phyloP scores from a whole-genome alignment of 37 sponge, comb jelly and placozoan genomes.

The Cladorhizidae sp. region DNA sequence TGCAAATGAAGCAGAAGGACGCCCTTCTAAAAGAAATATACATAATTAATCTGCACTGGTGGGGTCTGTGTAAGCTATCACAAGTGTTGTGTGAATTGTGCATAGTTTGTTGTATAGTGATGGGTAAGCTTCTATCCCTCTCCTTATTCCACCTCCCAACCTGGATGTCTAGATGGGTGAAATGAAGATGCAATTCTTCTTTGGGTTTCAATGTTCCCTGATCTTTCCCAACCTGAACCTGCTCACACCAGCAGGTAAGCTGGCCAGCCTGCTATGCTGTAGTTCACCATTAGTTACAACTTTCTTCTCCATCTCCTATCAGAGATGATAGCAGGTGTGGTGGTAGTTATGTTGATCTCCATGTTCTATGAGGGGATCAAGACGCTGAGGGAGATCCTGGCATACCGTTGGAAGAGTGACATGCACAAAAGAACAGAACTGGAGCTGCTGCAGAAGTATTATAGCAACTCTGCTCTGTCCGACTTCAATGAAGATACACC shows the following conservation, averaged over 20 bases:
- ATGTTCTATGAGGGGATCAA: slow-evolving; percentile 70
- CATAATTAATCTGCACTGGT: no score
- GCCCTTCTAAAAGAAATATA: no score
- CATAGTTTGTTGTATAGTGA: no score
- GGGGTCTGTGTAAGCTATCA: no score
- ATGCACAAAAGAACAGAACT: no score
- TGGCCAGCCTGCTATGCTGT: neutral
- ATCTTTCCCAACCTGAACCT: slow-evolving; percentile 16
- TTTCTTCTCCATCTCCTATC: neutral
- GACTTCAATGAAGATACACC: no score
- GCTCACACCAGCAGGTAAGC: slow-evolving; percentile 9
- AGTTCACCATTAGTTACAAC: neutral
- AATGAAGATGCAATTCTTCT: slow-evolving; percentile 14
- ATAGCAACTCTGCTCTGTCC: no score
- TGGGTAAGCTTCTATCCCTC: no score
- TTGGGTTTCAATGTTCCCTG: neutral
- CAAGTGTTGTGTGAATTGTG: no score
- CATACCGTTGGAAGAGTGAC: neutral
- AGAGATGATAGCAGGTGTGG: slow-evolving; percentile 60
- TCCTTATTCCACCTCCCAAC: no score
- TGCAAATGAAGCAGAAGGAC: no score
- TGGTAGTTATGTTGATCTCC: slow-evolving; percentile 42
- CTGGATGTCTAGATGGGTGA: neutral
- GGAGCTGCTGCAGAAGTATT: slow-evolving; percentile 1
- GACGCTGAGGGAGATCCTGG: slow-evolving; percentile 55